Evolutionary conservation across 1,140 invertebrate genomes (phyloP), one percentile per base, ranked within the genome.

Genomic region (Rhyacophila brunnea): DNA sequence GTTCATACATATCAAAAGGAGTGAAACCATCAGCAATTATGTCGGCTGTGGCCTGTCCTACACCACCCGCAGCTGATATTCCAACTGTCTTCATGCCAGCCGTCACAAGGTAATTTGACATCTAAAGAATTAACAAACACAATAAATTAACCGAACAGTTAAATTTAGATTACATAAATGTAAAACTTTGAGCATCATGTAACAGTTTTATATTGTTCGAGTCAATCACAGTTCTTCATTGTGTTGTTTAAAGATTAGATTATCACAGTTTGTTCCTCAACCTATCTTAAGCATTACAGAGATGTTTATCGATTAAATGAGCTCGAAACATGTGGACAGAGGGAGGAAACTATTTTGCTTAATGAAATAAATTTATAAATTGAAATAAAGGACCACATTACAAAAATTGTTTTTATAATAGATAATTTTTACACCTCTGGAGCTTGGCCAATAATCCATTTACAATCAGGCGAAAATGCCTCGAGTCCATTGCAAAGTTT

Each of bases 21-120:
- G 90, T 86, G 52, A 86, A 84, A 0, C 91, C 92, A 62, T 91
- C 87, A 0, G 91, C 81, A 34, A 99, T 95, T 69, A 92, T 86
- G 71, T 98, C 91, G 1, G 93, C 91, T 6, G 95, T 88, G 0
- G 92, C 83, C 68, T 90, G 85, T 0, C 95, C 96, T n/a, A 97
- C 88, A 18, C 96, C 96, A 2, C 95, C 95, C 1, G 94, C 93
- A 6, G 93, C 91, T 6, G 91, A 90, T 44, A 96, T 89, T 17
- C 95, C 95, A 43, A 93, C 88, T 0, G 93, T 95, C 81, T 96
- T 96, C 87, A 98, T 93, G 28, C 95, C 96, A 52, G 94, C 93
- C 2, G 95, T 94, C 15, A 99, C 87, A 72, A 89, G 95, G 76
- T 99, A 99, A 70, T 98, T 98, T 66, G 85, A 81, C 58, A 98